Conservation (phyloP, 2,797 vertebrate species). For the Hyperoplus immaculatus region DNA sequence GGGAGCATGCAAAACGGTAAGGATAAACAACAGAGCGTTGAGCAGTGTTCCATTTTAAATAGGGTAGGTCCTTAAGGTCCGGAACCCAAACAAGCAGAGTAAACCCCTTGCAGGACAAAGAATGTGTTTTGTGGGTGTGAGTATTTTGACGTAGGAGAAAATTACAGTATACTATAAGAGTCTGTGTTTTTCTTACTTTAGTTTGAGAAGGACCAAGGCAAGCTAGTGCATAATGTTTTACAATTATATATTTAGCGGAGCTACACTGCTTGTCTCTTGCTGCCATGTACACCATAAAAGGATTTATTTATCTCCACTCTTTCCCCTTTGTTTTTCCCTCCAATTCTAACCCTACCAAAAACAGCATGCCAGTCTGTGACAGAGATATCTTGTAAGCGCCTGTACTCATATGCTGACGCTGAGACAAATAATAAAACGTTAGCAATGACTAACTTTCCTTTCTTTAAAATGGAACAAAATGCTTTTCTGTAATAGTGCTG, state of each 20-base stretch:
- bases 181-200: conserved; percentile 12
- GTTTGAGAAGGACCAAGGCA: conserved; percentile 3
- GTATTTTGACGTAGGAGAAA: background rate
- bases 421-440: conserved; percentile 20
- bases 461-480: background rate
- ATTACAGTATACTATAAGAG: background rate
- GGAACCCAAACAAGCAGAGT: background rate
- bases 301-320: conserved; percentile 44
- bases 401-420: conserved; percentile 25
- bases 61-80: background rate
- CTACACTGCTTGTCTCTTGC: conserved; percentile 38
- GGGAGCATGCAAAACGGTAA: background rate
- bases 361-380: conserved; percentile 44
- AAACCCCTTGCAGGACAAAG: conserved; percentile 1
- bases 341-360: conserved; percentile 20
- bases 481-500: background rate
- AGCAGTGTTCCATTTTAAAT: background rate
- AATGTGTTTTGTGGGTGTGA: background rate
- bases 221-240: conserved; percentile 9
- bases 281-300: conserved; percentile 27
- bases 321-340: conserved; percentile 16
- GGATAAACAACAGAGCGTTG: background rate
- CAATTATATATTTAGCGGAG: conserved; percentile 35
- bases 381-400: conserved; percentile 43
- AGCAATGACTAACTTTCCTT: background rate